Evolutionary conservation across 2,797 vertebrate species (phyloP), one percentile per base, ranked within the genome.

Genomic region (Meda fulgida): DNA sequence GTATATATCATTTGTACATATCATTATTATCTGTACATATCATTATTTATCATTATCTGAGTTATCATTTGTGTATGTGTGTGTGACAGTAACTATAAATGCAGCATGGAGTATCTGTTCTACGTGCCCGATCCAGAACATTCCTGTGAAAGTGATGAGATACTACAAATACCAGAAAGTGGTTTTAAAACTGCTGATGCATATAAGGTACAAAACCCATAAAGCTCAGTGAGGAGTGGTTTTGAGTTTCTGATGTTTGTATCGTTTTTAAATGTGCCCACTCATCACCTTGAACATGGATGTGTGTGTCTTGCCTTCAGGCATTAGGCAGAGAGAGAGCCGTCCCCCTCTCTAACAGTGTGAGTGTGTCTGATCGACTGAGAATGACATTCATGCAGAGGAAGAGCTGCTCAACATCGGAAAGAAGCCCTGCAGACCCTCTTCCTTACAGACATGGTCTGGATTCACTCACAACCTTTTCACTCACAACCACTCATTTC

Each of bases 21-120:
- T 48, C 46, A 48, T 48, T 48, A 48, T 16, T 48, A 46, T 48
- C 14, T 48, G 46, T 48, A 48, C 16, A 18, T 48, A 18, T 48
- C 46, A 48, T 48, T 48, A 48, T 18, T 48, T 48, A 48, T 18
- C 46, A 48, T 48, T 48, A 48, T 48, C 23, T 40, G 53, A 29
- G 7, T 11, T 40, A 43, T 10, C 16, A 40, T 63, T 55, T 72
- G 14, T 71, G n/a, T 72, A 8, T 46, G 40, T 73, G 26, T 26
- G 84, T 87, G 29, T 87, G 23, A 38, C 55, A 97, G 95, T 87
- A 95, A 91, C 91, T 94, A 93, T 90, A 96, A 89, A 89, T 94
- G 93, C 81, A 93, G 91, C 86, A 86, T 96, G 86, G 96, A 97
- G 79, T 95, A 95, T 90, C 95, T 98, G 78, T 97, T 97, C 92